These are phyloP conservation scores for Eilema griseolum DNA, from an alignment of 2,888 invertebrate species.

Conservation along the genomic window DNA sequence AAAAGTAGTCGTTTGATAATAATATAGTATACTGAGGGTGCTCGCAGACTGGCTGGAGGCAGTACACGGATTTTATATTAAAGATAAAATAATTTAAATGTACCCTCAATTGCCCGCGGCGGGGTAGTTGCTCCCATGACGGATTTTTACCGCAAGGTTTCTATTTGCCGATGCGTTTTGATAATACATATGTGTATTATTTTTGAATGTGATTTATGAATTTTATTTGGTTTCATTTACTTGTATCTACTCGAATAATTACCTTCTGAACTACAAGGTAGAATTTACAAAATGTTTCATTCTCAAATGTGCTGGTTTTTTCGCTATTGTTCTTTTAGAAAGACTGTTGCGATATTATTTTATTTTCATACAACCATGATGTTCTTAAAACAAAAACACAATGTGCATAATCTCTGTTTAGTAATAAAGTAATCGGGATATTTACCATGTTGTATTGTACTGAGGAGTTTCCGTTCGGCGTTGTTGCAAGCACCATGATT, in stretches of 20 bases:
- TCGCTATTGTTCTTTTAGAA: no score
- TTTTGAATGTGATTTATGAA: not conserved
- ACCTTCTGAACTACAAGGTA: no score
- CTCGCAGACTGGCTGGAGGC: constrained; percentile 49
- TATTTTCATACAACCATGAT: no score
- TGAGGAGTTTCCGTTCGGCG: no score
- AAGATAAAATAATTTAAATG: constrained; percentile 67
- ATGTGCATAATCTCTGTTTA: no score
- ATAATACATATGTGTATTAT: not conserved
- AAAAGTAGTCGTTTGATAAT: constrained; percentile 21
- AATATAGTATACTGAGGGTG: constrained; percentile 20
- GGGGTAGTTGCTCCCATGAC: constrained; percentile 19
- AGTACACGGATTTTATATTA: constrained; percentile 62
- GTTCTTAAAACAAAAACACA: no score
- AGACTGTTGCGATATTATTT: no score
- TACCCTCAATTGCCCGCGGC: constrained; percentile 54
- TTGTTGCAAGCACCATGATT: no score
- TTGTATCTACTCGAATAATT: not conserved
- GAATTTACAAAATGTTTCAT: no score
- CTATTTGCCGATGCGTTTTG: constrained; percentile 30
- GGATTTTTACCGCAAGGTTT: constrained; percentile 28
- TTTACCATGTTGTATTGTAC: no score
- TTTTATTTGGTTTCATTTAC: not conserved
- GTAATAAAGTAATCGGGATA: no score
- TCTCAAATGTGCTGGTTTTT: no score